Percentiles rank a stretch among this genome's conserved stretches.
These are phyloP conservation scores for Cynoglossus semilaevis DNA, from an alignment of 2,113 vertebrate species.

Conservation along the genomic window DNA sequence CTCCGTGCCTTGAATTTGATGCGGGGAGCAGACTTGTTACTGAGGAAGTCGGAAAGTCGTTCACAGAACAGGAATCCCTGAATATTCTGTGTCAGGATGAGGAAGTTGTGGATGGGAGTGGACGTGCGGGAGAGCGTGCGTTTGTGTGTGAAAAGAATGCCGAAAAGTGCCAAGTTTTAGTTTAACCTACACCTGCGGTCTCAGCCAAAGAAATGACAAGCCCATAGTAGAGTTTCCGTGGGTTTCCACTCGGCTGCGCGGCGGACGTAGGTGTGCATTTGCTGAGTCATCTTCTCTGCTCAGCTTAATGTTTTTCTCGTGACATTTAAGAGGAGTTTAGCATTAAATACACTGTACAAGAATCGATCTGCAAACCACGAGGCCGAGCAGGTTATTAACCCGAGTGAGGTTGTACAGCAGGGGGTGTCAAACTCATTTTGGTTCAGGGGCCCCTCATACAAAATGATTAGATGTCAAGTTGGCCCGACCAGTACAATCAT, in stretches of 20 bases:
- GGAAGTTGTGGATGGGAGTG: not conserved
- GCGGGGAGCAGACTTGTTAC: constrained; percentile 5
- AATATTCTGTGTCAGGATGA: not conserved
- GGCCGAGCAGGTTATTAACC: too few species aligned
- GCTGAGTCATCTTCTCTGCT: constrained; percentile 36
- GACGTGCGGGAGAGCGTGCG: not conserved
- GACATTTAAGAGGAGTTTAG: constrained; percentile 20
- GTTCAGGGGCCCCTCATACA: too few species aligned
- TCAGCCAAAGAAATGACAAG: constrained; percentile 32
- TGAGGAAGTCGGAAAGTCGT: constrained; percentile 3
- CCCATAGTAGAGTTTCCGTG: constrained; percentile 9
- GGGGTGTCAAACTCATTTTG: too few species aligned
- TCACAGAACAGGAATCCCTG: constrained; percentile 11
- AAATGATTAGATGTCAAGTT: too few species aligned
- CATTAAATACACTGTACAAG: constrained; percentile 10
- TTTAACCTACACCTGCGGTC: constrained; percentile 23
- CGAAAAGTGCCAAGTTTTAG: constrained; percentile 31
- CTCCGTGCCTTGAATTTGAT: constrained; percentile 11
- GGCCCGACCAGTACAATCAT: too few species aligned
- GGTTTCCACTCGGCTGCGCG: constrained; percentile 22
- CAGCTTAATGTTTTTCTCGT: not conserved
- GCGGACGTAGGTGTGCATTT: constrained; percentile 19
- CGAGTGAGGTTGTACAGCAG: too few species aligned
- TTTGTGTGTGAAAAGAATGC: constrained; percentile 7
- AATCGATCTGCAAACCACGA: not conserved